Evolutionary conservation across 2,888 invertebrate species (phyloP), one percentile per base, ranked within the genome.

Genomic region (Drosophila atripex): DNA sequence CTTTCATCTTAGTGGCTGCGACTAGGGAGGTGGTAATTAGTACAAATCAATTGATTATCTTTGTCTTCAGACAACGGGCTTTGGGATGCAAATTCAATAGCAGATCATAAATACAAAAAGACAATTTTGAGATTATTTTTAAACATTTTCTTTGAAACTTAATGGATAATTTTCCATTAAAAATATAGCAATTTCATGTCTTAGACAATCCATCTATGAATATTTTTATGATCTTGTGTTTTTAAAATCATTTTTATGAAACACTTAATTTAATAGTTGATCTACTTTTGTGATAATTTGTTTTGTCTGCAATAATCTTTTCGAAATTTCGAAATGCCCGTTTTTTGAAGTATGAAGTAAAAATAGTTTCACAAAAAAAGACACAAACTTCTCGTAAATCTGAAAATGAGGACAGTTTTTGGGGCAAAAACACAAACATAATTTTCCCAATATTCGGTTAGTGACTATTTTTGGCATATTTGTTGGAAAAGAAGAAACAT

Each of bases 371-470:
- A 2, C 30, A 21, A 14, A 14, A 14, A 7, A 39, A 6, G 8
- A 18, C 16, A 3, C 8, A n/a, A 41, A 55, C 38, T 46, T 2
- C 57, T 57, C 60, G 23, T 47, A 23, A 52, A 47, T n/a, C 35
- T 7, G 14, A 35, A 16, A 68, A 65, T 35, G 63, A 28, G 60
- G 63, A 30, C 63, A 38, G 25, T 16, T 11, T 38, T 35, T 9
- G 28, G 28, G 28, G 28, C 28, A 28, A 28, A 28, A 28, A 28
- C 28, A 28, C 28, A 38, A 25, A 14, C 11, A 49, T 16, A 56
- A 12, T 25, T 21, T 35, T 38, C 41, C 0, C 16, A 12, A 28
- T 39, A 57, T 61, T 61, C 21, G 45, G 52, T 11, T 9, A 7
- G 41, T 25, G 18, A n/a, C 3, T 14, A 14, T n/a, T 39, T 39